A percentile compares a stretch with the other conserved stretches of the same genome.
Conservation (phyloP, 2,888 invertebrate genomes). For the Oxyscelio sp. region DNA sequence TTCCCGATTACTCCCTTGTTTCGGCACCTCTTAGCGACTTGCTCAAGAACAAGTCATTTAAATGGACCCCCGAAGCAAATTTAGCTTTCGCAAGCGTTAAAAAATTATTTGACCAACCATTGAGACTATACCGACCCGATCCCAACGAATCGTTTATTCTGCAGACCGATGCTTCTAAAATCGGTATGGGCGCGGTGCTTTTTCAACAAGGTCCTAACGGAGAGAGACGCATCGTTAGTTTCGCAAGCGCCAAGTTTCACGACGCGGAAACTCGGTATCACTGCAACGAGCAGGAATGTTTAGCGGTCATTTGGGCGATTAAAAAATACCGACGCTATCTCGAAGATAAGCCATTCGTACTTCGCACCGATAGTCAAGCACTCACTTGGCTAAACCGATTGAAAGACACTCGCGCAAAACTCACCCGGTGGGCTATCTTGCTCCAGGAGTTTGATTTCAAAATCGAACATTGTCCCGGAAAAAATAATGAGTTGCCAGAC, state of each 20-base stretch:
- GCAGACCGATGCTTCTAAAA: conserved; percentile 1
- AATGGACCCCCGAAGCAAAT: conserved; percentile 22
- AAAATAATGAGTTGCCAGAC: conserved; percentile 68
- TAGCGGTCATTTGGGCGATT: conserved; percentile 6
- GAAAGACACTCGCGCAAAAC: background rate
- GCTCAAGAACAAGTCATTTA: background rate
- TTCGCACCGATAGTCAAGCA: background rate
- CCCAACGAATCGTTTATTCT: background rate
- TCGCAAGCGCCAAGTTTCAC: conserved; percentile 42
- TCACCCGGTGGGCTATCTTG: background rate
- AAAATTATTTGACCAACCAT: background rate
- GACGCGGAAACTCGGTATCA: conserved; percentile 37
- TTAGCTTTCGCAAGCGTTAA: conserved; percentile 16
- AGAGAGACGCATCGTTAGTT: conserved; percentile 19
- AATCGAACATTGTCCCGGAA: conserved; percentile 65
- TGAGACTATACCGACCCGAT: conserved; percentile 12
- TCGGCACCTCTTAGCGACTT: conserved; percentile 36
- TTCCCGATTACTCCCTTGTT: conserved; percentile 12
- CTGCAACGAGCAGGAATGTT: conserved; percentile 16
- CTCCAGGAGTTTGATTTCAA: conserved; percentile 52
- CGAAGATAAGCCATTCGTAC: too few relatives aligned
- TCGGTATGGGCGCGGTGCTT: conserved; percentile 24
- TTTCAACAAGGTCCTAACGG: conserved; percentile 6
- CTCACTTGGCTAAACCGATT: background rate
- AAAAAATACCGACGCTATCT: background rate